phyloP scores from a whole-genome alignment of 2,888 invertebrate species.

The Coecobrya sp. region DNA sequence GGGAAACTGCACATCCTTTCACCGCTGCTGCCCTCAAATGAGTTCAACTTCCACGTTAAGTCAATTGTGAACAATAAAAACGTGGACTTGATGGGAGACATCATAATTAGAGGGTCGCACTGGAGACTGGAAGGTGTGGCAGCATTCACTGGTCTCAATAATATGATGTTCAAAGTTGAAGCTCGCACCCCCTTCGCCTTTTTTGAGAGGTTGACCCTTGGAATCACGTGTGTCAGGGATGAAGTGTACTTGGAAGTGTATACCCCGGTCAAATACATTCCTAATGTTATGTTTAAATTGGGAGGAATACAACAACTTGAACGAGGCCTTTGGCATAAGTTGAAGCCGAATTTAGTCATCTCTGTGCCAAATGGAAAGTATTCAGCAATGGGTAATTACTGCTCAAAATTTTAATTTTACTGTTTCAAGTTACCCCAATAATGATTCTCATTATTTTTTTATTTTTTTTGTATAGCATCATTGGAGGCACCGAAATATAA shows the following conservation, averaged over 20 bases:
- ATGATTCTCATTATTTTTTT: neutral
- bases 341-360: conserved; percentile 82
- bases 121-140: conserved; percentile 84
- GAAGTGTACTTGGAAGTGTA: conserved; percentile 83
- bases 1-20: conserved; percentile 80
- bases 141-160: conserved; percentile 61
- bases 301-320: conserved; percentile 79
- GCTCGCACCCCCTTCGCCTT: conserved; percentile 83
- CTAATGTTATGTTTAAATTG: conserved; percentile 83
- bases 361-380: conserved; percentile 84
- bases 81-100: conserved; percentile 83
- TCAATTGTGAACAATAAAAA: conserved; percentile 72
- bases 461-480: conserved; percentile 66
- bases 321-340: conserved; percentile 70
- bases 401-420: neutral
- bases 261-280: conserved; percentile 84
- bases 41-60: conserved; percentile 83
- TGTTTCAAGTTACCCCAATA: neutral
- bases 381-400: conserved; percentile 79
- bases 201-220: conserved; percentile 84
- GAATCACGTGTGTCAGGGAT: conserved; percentile 80
- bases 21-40: conserved; percentile 83
- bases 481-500: conserved; percentile 74
- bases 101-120: conserved; percentile 77
- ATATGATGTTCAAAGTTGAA: conserved; percentile 84